A percentile compares a stretch with the other conserved stretches of the same genome.
These are phyloP conservation scores for Corythornis cristatus DNA, from an alignment of 2,113 vertebrate genomes.

Conservation along the genomic window DNA sequence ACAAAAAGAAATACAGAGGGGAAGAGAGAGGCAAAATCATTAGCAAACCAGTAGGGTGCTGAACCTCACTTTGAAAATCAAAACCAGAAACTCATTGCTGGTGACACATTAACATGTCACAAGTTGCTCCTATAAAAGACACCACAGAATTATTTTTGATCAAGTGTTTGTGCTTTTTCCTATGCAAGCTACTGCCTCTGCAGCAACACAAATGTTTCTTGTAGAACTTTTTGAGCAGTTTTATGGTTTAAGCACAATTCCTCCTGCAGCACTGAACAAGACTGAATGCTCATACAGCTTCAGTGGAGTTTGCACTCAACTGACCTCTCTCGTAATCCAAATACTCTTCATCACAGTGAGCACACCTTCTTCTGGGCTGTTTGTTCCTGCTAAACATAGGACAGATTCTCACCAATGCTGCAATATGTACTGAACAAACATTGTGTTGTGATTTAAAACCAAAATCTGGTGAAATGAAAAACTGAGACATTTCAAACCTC, in stretches of 20 bases:
- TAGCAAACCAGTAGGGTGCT: background rate
- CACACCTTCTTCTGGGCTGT: slow-evolving; percentile 49
- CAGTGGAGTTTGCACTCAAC: background rate
- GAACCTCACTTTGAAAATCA: slow-evolving; percentile 37
- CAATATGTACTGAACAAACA: slow-evolving; percentile 54
- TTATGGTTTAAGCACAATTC: background rate
- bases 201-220: background rate
- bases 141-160: background rate
- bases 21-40: background rate
- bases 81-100: slow-evolving; percentile 1
- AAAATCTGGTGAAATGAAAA: slow-evolving; percentile 30
- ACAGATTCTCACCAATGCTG: slow-evolving; percentile 25
- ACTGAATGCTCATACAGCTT: background rate
- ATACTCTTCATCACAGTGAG: background rate
- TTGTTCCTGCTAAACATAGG: slow-evolving; percentile 61
- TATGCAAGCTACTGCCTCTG: background rate
- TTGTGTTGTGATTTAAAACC: slow-evolving; percentile 14
- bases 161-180: background rate
- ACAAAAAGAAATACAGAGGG: background rate
- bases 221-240: background rate
- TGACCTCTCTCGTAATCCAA: slow-evolving; percentile 40
- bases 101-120: slow-evolving; percentile 6
- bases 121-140: background rate
- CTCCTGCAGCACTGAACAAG: background rate
- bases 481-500: background rate